A percentile compares a stretch with the other conserved stretches of the same genome.
These are phyloP conservation scores for Himalopsyche anomala DNA, from an alignment of 2,888 invertebrate species.

Conservation along the genomic window DNA sequence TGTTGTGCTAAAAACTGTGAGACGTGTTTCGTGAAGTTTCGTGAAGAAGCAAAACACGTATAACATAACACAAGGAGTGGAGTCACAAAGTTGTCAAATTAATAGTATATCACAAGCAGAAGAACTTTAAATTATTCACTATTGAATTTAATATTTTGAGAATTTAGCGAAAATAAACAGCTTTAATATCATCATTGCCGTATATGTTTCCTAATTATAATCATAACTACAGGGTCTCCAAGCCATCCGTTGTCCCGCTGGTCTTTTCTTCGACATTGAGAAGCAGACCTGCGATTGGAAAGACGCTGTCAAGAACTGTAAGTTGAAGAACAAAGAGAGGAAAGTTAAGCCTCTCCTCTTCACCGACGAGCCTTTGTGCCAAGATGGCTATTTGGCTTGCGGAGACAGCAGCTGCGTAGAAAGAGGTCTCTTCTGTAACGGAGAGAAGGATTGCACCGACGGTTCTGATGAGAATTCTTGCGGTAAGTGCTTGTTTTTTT, in stretches of 20 bases:
- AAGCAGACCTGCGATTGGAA: conserved; percentile 98
- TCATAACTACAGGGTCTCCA: conserved; percentile 84
- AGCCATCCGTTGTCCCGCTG: conserved; percentile 94
- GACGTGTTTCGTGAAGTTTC: no score
- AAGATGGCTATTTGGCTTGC: conserved; percentile 91
- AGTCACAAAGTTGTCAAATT: no score
- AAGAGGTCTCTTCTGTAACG: conserved; percentile 94
- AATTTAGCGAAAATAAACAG: no score
- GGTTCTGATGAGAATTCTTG: conserved; percentile 94
- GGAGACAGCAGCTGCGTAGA: conserved; percentile 92
- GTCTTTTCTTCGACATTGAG: conserved; percentile 94
- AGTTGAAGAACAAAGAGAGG: conserved; percentile 91
- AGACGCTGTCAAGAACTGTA: conserved; percentile 94
- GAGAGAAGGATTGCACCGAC: conserved; percentile 91
- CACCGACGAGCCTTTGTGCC: conserved; percentile 93
- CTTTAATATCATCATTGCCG: no score
- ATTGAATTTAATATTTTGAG: no score
- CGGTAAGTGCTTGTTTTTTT: conserved; percentile 79
- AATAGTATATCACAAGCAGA: no score
- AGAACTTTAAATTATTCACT: no score
- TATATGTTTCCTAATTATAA: background rate
- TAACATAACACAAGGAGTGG: no score
- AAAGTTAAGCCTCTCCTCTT: conserved; percentile 90
- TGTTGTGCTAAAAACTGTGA: no score
- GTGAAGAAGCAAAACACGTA: no score